Base-by-base conservation (phyloP, 2,113 vertebrate genomes). In the Tiliqua scincoides region DNA sequence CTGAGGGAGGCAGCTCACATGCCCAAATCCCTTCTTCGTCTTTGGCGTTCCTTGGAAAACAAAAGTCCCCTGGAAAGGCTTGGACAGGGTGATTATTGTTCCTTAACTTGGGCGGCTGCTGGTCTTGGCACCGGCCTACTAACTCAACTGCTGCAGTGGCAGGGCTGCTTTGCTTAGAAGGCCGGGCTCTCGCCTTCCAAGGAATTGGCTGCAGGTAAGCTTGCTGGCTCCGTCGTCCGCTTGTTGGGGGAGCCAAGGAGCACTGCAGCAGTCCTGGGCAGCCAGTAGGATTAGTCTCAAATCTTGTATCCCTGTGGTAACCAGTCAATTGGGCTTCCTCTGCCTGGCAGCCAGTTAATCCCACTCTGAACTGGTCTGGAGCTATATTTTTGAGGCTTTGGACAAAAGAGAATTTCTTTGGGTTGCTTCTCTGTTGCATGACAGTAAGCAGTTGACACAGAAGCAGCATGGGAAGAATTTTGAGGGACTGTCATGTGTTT, bases 91-190 rank as follows among this genome's bases (percentile, higher is more conserved):
- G 0, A 21, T 1, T 15, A 0, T 89, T 91, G 91, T 88, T 87
- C 72, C 82, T 74, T 18, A 2, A 37, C 85, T 62, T 3, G 6
- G 83, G 89, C 93, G 94, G 92, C 92, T 90, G 95, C 86, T 84
- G 3, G 1, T 35, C 86, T 54, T 43, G 8, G 57, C 0, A 0
- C 23, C 76, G 1, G 75, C 54, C 27, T 2, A 1, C 79, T 37
- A 18, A 32, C 25, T 78, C 73, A 67, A 71, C 27, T 27, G 0
- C 0, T 83, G 48, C 78, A 15, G 78, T 37, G 35, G 0, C 0
- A 8, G 80, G 80, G 52, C 52, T 80, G 80, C 11, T 27, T 37
- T 4, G 23, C 54, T 14, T 73, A 15, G 20, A 48, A 8, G 70
- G 70, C 27, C 6, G 43, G 37, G 70, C 12, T 0, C 77, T 3